These are phyloP conservation scores for Engystomops pustulosus DNA, from an alignment of 2,113 vertebrate genomes.

Conservation along the genomic window DNA sequence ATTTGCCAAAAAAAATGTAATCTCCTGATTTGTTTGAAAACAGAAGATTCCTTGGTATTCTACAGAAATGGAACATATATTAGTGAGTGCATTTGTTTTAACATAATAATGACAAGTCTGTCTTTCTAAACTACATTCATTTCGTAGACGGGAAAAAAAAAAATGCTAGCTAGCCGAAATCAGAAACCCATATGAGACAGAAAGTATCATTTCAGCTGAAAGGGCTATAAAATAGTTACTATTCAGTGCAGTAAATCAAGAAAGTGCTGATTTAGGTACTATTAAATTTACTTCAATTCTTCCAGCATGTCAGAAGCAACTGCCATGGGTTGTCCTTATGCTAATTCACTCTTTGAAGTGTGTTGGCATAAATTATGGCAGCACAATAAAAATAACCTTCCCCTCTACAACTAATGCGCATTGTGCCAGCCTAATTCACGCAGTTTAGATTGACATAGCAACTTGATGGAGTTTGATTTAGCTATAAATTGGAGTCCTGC, in stretches of 20 bases:
- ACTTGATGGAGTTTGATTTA: slow-evolving; percentile 31
- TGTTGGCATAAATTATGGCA: slow-evolving; percentile 27
- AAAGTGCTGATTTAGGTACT: slow-evolving; percentile 55
- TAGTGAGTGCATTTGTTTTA: slow-evolving; percentile 18
- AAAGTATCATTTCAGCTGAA: slow-evolving; percentile 52
- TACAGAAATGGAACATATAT: neutral
- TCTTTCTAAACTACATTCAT: slow-evolving; percentile 25
- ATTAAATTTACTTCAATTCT: slow-evolving; percentile 54
- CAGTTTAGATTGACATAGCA: slow-evolving; percentile 35
- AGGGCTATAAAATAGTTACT: slow-evolving; percentile 45
- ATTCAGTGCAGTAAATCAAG: slow-evolving; percentile 50
- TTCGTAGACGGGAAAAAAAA: slow-evolving; percentile 10
- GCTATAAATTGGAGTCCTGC: neutral
- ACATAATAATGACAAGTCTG: slow-evolving; percentile 17
- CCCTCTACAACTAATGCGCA: slow-evolving; percentile 30
- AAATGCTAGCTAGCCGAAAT: slow-evolving; percentile 44
- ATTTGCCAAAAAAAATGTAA: too few relatives aligned
- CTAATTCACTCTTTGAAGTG: slow-evolving; percentile 56
- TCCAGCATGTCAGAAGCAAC: slow-evolving; percentile 54
- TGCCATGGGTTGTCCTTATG: slow-evolving; percentile 55
- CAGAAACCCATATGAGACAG: slow-evolving; percentile 44
- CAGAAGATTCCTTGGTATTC: neutral
- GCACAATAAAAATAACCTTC: slow-evolving; percentile 51
- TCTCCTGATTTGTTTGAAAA: neutral
- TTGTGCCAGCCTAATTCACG: slow-evolving; percentile 30